Conservation (phyloP, 2,888 invertebrate genomes). For the Tubulanus polymorphus region DNA sequence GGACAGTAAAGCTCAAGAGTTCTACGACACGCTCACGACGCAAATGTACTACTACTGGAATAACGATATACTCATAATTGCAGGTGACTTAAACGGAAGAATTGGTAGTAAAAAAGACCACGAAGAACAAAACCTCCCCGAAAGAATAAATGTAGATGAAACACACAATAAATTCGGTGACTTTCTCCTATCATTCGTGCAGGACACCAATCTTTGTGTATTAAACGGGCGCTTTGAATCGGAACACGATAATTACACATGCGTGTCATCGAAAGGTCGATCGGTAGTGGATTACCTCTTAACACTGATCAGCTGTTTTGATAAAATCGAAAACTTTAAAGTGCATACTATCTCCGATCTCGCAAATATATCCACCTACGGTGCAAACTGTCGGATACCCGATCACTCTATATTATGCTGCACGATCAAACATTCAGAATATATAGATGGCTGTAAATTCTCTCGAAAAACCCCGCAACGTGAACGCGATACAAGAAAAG, state of each 20-base stretch:
- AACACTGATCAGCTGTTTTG: not conserved
- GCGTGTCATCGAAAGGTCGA: not conserved
- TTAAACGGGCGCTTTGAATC: not conserved
- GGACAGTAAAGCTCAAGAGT: not conserved
- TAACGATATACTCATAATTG: constrained; percentile 2
- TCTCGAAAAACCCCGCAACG: too few species aligned
- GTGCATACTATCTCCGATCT: not conserved
- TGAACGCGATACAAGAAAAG: too few species aligned
- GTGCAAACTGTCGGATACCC: too few species aligned
- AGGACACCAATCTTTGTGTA: not conserved
- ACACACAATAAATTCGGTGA: not conserved
- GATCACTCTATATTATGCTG: too few species aligned
- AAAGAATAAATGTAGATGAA: not conserved
- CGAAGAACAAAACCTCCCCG: constrained; percentile 1
- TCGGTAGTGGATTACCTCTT: not conserved
- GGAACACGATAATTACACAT: not conserved
- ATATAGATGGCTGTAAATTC: too few species aligned
- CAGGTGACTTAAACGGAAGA: constrained; percentile 7
- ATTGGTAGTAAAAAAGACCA: constrained; percentile 5
- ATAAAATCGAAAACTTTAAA: not conserved
- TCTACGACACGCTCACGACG: constrained; percentile 2
- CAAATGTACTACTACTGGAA: constrained; percentile 9
- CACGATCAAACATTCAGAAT: too few species aligned
- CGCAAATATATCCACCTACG: too few species aligned
- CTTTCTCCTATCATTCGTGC: not conserved